Evolutionary conservation across 2,797 vertebrate genomes (phyloP).

Genomic region (Oceanodroma leucorhoa): DNA sequence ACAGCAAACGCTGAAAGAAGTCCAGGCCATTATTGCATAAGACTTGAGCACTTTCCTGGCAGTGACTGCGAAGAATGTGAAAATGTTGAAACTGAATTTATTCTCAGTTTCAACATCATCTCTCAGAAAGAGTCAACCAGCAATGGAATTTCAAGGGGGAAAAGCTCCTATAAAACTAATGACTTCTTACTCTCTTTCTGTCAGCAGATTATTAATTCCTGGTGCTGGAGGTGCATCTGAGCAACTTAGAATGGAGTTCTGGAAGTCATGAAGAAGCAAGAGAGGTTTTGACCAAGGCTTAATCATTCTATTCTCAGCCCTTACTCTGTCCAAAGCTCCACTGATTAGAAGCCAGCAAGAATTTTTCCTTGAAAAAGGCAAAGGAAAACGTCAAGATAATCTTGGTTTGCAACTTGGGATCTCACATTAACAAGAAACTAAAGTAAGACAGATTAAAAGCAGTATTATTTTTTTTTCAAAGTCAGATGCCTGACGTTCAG

Average conservation of each 20-base stretch:
- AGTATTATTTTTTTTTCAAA: background rate
- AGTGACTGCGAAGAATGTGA: constrained; percentile 15
- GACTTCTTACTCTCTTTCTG: constrained; percentile 8
- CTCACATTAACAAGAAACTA: background rate
- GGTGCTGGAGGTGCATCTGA: constrained; percentile 46
- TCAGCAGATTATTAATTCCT: constrained; percentile 57
- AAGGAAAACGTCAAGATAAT: background rate
- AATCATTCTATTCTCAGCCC: constrained; percentile 23
- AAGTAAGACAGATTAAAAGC: background rate
- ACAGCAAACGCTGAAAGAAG: background rate
- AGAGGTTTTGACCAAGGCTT: background rate
- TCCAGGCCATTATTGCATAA: constrained; percentile 43
- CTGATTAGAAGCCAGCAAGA: constrained; percentile 12
- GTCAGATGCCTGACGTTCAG: background rate
- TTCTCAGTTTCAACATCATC: constrained; percentile 52
- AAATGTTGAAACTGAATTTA: constrained; percentile 56
- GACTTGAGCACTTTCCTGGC: constrained; percentile 43
- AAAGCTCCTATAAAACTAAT: constrained; percentile 39
- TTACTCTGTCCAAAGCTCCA: background rate
- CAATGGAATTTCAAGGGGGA: constrained; percentile 34
- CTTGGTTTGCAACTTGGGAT: background rate
- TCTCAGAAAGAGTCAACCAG: constrained; percentile 38
- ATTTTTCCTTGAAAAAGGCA: constrained; percentile 15
- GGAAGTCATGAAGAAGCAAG: constrained; percentile 46
- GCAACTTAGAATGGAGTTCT: background rate